Percentiles rank a stretch among this genome's conserved stretches.
Conservation (phyloP, 2,113 vertebrate species). For the Callipepla californica region DNA sequence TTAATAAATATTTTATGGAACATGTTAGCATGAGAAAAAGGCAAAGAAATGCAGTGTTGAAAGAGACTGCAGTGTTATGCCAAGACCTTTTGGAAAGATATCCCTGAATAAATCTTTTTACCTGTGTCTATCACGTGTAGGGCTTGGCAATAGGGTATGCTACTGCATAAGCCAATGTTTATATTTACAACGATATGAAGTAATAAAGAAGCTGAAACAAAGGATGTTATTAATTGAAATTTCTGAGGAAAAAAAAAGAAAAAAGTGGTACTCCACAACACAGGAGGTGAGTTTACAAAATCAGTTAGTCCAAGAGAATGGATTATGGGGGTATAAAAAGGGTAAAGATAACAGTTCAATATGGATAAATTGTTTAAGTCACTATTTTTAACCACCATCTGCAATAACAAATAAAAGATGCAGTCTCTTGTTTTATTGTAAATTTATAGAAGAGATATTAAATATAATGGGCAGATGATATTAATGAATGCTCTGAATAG, state of each 20-base stretch:
- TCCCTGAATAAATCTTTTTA: neutral
- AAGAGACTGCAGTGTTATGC: neutral
- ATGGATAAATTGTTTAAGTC: neutral
- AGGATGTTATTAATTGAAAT: neutral
- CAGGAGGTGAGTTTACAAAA: slow-evolving; percentile 48
- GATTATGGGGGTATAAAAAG: neutral
- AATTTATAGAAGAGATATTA: neutral
- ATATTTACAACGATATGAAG: slow-evolving; percentile 10
- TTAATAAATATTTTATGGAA: neutral
- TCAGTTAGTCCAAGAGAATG: neutral
- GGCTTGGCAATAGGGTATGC: neutral
- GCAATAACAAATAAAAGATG: neutral
- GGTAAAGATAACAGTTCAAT: neutral
- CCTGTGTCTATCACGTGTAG: neutral
- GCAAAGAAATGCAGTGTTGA: neutral
- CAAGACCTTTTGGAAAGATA: neutral
- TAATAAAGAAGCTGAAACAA: slow-evolving; percentile 29
- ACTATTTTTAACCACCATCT: neutral
- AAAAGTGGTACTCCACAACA: neutral
- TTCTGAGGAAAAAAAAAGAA: neutral
- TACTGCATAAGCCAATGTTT: slow-evolving; percentile 3
- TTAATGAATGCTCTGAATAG: slow-evolving; percentile 18
- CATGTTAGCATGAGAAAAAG: neutral
- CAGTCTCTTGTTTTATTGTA: neutral
- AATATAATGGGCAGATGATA: neutral